phyloP scores from a whole-genome alignment of 2,888 invertebrate genomes.

The Taenaris catops region DNA sequence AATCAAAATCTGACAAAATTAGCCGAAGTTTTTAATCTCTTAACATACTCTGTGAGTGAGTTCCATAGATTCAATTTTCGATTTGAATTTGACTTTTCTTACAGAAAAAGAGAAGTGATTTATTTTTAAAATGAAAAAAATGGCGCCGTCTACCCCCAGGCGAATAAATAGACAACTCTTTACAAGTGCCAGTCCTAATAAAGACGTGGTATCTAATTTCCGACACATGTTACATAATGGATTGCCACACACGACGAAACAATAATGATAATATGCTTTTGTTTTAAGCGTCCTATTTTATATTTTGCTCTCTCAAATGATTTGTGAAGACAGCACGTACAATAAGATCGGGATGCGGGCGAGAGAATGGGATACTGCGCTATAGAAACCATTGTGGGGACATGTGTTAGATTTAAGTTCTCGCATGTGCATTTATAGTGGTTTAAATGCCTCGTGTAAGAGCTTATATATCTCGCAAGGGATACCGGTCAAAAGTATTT shows the following conservation, averaged over 20 bases:
- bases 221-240: slow-evolving; percentile 39
- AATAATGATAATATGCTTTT: slow-evolving; percentile 64
- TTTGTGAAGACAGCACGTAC: slow-evolving; percentile 72
- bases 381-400: slow-evolving; percentile 49
- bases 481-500: slow-evolving; percentile 5
- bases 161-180: slow-evolving; percentile 1
- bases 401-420: slow-evolving; percentile 29
- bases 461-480: background rate
- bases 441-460: slow-evolving; percentile 8
- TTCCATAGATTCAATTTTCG: too few species aligned
- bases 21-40: too few species aligned
- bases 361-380: slow-evolving; percentile 59
- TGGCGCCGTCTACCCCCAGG: background rate
- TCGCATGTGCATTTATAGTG: slow-evolving; percentile 13
- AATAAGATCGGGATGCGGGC: slow-evolving; percentile 72
- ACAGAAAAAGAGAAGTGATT: too few species aligned
- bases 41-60: too few species aligned
- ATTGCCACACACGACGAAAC: slow-evolving; percentile 66
- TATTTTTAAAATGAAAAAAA: too few species aligned
- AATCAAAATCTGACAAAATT: too few species aligned
- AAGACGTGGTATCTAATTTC: slow-evolving; percentile 52
- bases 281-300: slow-evolving; percentile 52
- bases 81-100: too few species aligned
- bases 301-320: slow-evolving; percentile 54
- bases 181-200: slow-evolving; percentile 30